Conservation (phyloP, 2,113 vertebrate genomes). For the Sander lucioperca region DNA sequence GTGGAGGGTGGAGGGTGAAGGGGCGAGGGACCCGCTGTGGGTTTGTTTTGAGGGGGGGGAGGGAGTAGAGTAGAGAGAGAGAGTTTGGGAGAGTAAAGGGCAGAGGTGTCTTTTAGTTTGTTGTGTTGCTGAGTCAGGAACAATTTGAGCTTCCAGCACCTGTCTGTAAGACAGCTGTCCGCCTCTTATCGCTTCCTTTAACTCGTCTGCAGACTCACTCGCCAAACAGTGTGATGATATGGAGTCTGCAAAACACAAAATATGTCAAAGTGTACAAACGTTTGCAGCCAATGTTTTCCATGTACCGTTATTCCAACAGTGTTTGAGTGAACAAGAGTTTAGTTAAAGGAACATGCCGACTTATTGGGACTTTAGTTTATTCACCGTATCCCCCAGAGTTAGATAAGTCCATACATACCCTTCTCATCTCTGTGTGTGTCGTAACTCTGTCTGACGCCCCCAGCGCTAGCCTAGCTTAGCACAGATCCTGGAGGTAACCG, state of each 20-base stretch:
- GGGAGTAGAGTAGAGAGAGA: neutral
- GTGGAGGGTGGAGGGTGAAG: neutral
- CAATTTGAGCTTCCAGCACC: conserved; percentile 47
- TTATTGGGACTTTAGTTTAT: too few relatives aligned
- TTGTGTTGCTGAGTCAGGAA: conserved; percentile 38
- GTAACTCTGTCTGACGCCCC: too few relatives aligned
- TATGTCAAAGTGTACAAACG: neutral
- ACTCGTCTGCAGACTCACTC: neutral
- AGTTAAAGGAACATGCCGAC: too few relatives aligned
- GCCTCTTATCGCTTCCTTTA: neutral
- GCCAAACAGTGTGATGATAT: accelerated
- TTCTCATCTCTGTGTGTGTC: too few relatives aligned
- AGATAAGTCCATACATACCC: too few relatives aligned
- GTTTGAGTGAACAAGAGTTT: too few relatives aligned
- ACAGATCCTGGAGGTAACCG: too few relatives aligned
- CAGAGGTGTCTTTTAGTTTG: conserved; percentile 22
- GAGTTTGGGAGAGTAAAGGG: conserved; percentile 13
- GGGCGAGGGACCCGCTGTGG: neutral
- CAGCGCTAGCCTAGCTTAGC: too few relatives aligned
- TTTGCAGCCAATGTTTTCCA: neutral
- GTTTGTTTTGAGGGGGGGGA: conserved; percentile 16
- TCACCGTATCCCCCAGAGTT: too few relatives aligned
- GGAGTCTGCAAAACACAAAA: neutral
- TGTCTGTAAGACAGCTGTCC: conserved; percentile 53
- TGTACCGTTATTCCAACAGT: too few relatives aligned